Conservation (phyloP, 1,140 invertebrate species). For the Eufriesea mexicana region DNA sequence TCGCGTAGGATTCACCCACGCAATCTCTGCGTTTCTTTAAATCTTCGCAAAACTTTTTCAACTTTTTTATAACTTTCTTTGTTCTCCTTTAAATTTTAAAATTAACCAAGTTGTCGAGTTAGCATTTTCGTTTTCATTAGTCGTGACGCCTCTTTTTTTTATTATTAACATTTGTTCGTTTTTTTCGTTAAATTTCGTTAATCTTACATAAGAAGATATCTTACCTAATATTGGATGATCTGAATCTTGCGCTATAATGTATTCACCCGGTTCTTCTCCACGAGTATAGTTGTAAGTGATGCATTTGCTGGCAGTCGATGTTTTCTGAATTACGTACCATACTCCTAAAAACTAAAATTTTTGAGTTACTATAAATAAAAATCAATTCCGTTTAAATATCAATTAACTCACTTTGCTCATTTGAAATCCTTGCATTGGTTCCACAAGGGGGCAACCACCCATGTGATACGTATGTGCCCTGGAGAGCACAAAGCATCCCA, state of each 20-base stretch:
- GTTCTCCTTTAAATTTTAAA: no score
- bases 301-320: constrained; percentile 90
- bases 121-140: no score
- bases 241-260: constrained; percentile 88
- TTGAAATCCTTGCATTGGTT: constrained; percentile 87
- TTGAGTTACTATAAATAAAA: not conserved
- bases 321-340: constrained; percentile 93
- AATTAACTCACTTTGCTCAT: constrained; percentile 86
- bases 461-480: constrained; percentile 87
- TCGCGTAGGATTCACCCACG: not conserved
- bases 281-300: constrained; percentile 90
- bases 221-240: constrained; percentile 86
- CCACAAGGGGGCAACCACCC: constrained; percentile 88
- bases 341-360: constrained; percentile 87
- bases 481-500: constrained; percentile 62
- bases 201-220: no score
- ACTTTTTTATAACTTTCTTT: no score
- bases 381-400: no score
- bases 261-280: constrained; percentile 86
- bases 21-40: not conserved
- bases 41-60: not conserved
- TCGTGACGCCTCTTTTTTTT: no score
- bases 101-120: no score
- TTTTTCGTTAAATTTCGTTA: not conserved
- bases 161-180: not conserved